Percentiles rank a stretch among this genome's conserved stretches.
Conservation (phyloP, 2,888 invertebrate species). For the Meteorus cinctellus region DNA sequence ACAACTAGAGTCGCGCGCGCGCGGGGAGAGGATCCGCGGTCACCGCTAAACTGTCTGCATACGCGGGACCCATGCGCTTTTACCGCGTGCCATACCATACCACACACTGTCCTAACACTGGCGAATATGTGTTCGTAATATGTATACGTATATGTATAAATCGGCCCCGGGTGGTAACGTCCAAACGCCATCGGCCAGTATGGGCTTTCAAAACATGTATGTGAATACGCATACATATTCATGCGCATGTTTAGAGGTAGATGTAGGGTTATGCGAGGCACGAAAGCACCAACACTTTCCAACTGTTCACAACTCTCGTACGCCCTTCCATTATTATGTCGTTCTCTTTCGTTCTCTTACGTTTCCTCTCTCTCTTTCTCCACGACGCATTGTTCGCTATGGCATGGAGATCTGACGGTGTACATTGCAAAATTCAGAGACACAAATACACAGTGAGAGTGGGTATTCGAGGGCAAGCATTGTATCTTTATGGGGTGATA, state of each 20-base stretch:
- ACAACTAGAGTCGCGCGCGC: constrained; percentile 68
- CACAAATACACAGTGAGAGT: background rate
- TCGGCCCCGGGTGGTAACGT: constrained; percentile 25
- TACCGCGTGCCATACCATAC: constrained; percentile 65
- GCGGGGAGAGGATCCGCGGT: constrained; percentile 60
- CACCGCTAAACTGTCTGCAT: constrained; percentile 72
- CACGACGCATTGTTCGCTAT: constrained; percentile 7
- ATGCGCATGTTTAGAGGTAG: background rate
- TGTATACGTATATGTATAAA: background rate
- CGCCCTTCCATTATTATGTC: constrained; percentile 6
- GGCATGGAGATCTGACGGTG: constrained; percentile 20
- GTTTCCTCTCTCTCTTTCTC: background rate
- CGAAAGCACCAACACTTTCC: constrained; percentile 24
- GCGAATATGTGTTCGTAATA: constrained; percentile 7
- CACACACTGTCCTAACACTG: constrained; percentile 51
- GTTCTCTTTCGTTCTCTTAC: background rate
- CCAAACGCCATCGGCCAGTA: constrained; percentile 31
- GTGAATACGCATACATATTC: background rate
- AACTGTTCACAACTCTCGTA: background rate
- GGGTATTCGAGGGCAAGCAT: constrained; percentile 1
- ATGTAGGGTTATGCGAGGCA: constrained; percentile 31
- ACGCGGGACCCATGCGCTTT: constrained; percentile 60
- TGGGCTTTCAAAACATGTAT: constrained; percentile 11
- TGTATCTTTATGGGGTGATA: background rate
- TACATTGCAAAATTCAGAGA: constrained; percentile 14